Evolutionary conservation across 2,797 vertebrate genomes (phyloP).

Genomic region (Coregonus sp.): DNA sequence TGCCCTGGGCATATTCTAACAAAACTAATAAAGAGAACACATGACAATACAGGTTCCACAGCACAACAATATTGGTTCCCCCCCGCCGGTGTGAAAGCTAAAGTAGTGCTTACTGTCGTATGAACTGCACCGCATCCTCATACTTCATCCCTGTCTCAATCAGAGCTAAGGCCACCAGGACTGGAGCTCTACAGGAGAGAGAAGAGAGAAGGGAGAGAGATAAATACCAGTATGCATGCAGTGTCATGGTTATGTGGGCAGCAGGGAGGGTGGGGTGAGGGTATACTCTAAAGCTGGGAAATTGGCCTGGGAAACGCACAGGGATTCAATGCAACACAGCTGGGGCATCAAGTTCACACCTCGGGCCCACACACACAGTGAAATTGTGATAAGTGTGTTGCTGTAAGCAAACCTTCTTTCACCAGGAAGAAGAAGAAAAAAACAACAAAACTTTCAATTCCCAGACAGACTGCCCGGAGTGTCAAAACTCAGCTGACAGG

Average conservation of each 20-base stretch:
- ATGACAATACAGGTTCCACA: not conserved
- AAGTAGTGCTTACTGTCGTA: conserved; percentile 90
- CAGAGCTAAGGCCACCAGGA: conserved; percentile 96
- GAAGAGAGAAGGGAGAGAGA: conserved; percentile 15
- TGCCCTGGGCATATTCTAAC: too few relatives aligned
- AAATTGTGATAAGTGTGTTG: conserved; percentile 49
- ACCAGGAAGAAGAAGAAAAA: conserved; percentile 28
- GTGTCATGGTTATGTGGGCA: conserved; percentile 48
- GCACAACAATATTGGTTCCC: not conserved
- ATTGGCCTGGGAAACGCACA: conserved; percentile 72
- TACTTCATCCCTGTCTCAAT: conserved; percentile 99
- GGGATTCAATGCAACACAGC: conserved; percentile 58
- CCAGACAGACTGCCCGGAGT: conserved; percentile 18
- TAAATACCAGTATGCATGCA: conserved; percentile 63
- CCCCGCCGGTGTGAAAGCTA: not conserved
- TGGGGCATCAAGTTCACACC: conserved; percentile 50
- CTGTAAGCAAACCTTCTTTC: conserved; percentile 62
- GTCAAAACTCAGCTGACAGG: conserved; percentile 40
- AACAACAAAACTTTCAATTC: conserved; percentile 20
- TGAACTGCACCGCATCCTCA: conserved; percentile 98
- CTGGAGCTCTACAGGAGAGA: conserved; percentile 84
- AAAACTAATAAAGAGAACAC: not conserved
- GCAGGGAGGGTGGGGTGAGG: conserved; percentile 12
- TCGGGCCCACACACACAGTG: conserved; percentile 13
- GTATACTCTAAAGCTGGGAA: conserved; percentile 64